Evolutionary conservation across 2,113 vertebrate species (phyloP), one percentile per base, ranked within the genome.

Genomic region (Chinchilla lanigera): DNA sequence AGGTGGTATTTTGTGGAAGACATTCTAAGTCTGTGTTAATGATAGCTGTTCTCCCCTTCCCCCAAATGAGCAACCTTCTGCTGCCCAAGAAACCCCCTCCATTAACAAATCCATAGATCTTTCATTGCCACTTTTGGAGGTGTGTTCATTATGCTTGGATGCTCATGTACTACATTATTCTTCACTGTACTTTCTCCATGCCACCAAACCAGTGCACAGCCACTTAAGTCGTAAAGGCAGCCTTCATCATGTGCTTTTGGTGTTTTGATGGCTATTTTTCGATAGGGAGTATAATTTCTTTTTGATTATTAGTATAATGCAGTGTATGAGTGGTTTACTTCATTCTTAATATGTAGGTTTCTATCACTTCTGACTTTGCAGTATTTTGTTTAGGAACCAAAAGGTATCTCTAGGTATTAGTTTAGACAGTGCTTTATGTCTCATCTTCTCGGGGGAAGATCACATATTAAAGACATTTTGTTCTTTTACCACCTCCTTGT

Each of bases 401-500:
- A 82, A 52, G 13, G 33, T 20, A 67, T 95, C 69, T 60, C 41
- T 86, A 84, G 47, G 14, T 86, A 75, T 94, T 94, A 69, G 9
- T 97, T 90, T 82, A 90, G 90, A 87, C 69, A 92, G 0, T 94
- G 54, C 56, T 95, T 93, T 96, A 50, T 97, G 78, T 16, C 65
- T 89, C 10, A 33, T 94, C 71, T 35, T 91, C 47, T 93, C 91
- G 92, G 84, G 83, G 41, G 30, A 80, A 91, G 86, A 85, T 47
- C 22, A 60, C 19, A 44, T 86, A 52, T 95, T 77, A 84, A 93
- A 91, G 80, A 17, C 26, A 22, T 28, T 96, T 71, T 73, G 9
- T 65, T 84, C 50, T 71, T 95, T 28, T 0, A 5, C 41, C 58
- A 41, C 78, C 71, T 95, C 47, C 33, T 87, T 80, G 92, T 96